Evolutionary conservation across 2,888 invertebrate genomes (phyloP).

Genomic region (Heliconius erato): DNA sequence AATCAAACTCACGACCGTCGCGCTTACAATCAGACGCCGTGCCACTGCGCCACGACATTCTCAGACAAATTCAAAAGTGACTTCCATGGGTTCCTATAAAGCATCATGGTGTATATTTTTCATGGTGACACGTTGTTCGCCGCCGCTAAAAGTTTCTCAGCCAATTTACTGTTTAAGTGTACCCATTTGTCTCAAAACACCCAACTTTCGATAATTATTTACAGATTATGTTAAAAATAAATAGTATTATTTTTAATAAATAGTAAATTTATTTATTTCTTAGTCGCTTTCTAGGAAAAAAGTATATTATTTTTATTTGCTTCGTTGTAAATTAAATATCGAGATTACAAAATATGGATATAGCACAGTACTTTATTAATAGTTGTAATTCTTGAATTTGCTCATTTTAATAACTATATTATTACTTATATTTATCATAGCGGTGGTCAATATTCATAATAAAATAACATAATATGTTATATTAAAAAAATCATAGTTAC

Average conservation of each 20-base stretch:
- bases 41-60: background rate
- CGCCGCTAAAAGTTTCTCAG: constrained; percentile 67
- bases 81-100: background rate
- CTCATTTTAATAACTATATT: too few species aligned
- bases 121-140: constrained; percentile 62
- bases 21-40: background rate
- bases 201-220: constrained; percentile 20
- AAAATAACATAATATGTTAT: too few species aligned
- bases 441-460: too few species aligned
- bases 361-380: too few species aligned
- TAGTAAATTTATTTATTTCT: background rate
- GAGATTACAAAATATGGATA: too few species aligned
- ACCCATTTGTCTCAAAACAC: constrained; percentile 67
- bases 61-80: background rate
- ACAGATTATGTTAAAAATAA: constrained; percentile 15
- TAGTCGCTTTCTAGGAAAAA: too few species aligned
- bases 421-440: too few species aligned
- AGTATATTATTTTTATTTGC: too few species aligned
- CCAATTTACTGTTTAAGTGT: constrained; percentile 77
- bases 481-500: too few species aligned
- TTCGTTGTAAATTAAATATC: too few species aligned
- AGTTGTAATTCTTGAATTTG: too few species aligned
- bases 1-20: background rate
- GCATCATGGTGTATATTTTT: constrained; percentile 61
- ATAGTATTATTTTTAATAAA: background rate